These are phyloP conservation scores for Ploceus nigricollis DNA, from an alignment of 2,113 vertebrate genomes.

Conservation along the genomic window DNA sequence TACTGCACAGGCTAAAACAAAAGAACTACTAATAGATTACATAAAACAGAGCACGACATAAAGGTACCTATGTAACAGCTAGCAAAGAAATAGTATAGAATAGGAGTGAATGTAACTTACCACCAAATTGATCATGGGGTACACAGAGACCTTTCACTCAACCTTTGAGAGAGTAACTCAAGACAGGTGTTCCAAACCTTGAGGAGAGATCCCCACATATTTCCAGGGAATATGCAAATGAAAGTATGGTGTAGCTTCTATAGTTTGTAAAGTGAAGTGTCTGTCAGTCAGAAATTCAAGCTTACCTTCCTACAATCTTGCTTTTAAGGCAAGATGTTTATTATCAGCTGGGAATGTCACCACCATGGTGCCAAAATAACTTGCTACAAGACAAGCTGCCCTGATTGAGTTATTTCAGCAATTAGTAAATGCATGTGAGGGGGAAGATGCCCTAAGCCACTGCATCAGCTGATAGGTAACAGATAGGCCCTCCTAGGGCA, in stretches of 20 bases:
- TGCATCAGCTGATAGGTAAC: neutral
- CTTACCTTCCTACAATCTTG: neutral
- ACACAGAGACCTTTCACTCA: neutral
- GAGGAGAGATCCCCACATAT: neutral
- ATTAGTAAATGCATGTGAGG: neutral
- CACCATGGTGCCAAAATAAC: fast-evolving
- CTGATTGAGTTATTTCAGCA: neutral
- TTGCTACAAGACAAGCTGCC: neutral
- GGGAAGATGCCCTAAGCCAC: neutral
- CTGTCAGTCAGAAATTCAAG: neutral
- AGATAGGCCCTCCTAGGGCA: neutral
- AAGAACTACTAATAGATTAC: neutral
- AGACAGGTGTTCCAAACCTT: neutral
- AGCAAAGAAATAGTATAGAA: neutral
- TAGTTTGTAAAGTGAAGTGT: neutral
- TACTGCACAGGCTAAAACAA: neutral
- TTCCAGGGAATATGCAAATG: neutral
- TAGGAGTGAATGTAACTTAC: neutral
- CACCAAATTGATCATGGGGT: neutral
- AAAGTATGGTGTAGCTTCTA: neutral
- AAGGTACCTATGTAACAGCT: neutral
- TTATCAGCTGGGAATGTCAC: neutral
- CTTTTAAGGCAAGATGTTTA: neutral
- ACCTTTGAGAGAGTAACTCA: fast-evolving
- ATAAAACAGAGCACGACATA: neutral